Percentiles rank a stretch among this genome's conserved stretches.
These are phyloP conservation scores for Falco berigora DNA, from an alignment of 2,797 vertebrate species.

Conservation along the genomic window DNA sequence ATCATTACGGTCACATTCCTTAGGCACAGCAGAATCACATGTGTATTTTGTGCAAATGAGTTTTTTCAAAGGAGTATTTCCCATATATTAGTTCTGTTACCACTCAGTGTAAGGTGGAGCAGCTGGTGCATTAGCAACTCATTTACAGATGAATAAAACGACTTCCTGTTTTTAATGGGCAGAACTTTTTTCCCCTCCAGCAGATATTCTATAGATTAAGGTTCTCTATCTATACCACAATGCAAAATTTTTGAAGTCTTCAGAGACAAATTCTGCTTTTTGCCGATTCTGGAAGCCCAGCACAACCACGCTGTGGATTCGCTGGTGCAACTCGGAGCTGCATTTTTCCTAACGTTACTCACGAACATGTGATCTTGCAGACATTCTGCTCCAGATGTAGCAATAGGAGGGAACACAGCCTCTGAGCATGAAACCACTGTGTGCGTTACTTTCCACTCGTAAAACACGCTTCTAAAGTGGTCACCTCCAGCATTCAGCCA, in stretches of 20 bases:
- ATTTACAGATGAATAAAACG: neutral
- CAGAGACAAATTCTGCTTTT: neutral
- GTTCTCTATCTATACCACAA: neutral
- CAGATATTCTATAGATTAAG: neutral
- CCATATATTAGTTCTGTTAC: neutral
- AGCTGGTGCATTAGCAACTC: neutral
- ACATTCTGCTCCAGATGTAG: conserved; percentile 47
- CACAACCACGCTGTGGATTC: neutral
- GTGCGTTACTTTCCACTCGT: neutral
- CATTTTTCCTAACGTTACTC: conserved; percentile 47
- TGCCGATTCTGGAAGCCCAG: neutral
- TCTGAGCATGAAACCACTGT: neutral
- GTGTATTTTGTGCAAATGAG: neutral
- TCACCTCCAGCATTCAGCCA: neutral
- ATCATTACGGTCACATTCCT: neutral
- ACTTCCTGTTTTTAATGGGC: conserved; percentile 12
- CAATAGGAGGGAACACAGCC: conserved; percentile 6
- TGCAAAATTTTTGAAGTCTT: neutral
- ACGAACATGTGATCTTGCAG: conserved; percentile 45
- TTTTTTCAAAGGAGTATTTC: neutral
- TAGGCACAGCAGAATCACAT: neutral
- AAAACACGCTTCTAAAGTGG: neutral
- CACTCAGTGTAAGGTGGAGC: neutral
- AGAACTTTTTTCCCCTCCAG: neutral
- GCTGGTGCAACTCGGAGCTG: neutral